These are phyloP conservation scores for Ferrisia virgata DNA, from an alignment of 2,888 invertebrate genomes.

Conservation along the genomic window DNA sequence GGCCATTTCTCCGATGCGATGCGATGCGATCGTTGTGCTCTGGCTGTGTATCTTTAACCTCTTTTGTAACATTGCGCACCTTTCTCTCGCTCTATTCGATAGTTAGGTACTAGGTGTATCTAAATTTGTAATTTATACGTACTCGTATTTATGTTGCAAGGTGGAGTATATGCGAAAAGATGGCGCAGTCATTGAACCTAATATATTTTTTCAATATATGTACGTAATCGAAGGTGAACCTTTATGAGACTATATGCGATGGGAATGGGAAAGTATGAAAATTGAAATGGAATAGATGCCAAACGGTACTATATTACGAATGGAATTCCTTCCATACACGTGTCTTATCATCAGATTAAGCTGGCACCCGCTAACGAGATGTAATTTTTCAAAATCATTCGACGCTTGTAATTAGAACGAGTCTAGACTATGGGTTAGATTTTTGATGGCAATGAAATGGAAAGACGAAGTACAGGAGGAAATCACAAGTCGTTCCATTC, in stretches of 20 bases:
- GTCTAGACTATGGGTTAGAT: neutral
- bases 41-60: no score
- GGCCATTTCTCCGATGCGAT: no score
- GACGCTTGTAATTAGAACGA: neutral
- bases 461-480: neutral
- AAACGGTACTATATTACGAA: neutral
- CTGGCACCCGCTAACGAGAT: neutral
- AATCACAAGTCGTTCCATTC: neutral
- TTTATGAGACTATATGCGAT: neutral
- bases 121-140: neutral
- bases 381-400: slow-evolving; percentile 1
- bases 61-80: neutral
- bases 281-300: neutral
- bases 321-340: neutral
- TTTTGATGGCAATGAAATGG: no score
- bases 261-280: neutral
- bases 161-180: no score
- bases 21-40: no score
- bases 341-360: neutral
- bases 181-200: neutral
- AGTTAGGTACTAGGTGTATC: no score
- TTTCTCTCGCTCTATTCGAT: no score
- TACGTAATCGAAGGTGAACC: neutral
- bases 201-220: neutral
- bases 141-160: neutral